Evolutionary conservation across 2,888 invertebrate species (phyloP).

Genomic region (Seira musarum): DNA sequence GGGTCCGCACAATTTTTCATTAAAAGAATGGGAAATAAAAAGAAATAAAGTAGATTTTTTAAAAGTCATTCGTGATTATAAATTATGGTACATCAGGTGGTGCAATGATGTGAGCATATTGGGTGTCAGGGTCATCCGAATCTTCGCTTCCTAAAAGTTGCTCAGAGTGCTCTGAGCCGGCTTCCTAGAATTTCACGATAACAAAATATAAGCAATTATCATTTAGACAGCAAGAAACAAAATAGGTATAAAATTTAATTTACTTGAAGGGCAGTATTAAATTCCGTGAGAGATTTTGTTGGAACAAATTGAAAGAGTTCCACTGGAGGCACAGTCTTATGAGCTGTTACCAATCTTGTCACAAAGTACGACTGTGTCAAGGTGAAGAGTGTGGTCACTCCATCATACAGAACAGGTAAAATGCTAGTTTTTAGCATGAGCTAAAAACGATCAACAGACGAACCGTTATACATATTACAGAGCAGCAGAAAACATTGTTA

Average conservation of each 20-base stretch:
- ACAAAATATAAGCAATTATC: too few species aligned
- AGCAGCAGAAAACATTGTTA: slow-evolving; percentile 12
- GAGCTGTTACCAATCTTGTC: slow-evolving; percentile 89
- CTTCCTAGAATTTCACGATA: slow-evolving; percentile 79
- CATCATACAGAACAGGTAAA: slow-evolving; percentile 84
- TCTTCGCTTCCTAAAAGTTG: slow-evolving; percentile 77
- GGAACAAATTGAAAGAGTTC: slow-evolving; percentile 90
- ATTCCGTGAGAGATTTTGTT: slow-evolving; percentile 88
- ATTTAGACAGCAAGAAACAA: background rate
- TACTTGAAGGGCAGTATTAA: slow-evolving; percentile 89
- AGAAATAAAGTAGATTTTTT: slow-evolving; percentile 16
- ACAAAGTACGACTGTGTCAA: slow-evolving; percentile 91
- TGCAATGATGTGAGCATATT: slow-evolving; percentile 72
- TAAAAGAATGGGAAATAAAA: too few species aligned
- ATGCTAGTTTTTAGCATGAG: slow-evolving; percentile 91
- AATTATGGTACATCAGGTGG: slow-evolving; percentile 69
- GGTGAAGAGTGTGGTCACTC: slow-evolving; percentile 82
- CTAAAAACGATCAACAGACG: slow-evolving; percentile 61
- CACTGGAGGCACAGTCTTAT: slow-evolving; percentile 90
- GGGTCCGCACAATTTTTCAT: background rate
- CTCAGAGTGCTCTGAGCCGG: slow-evolving; percentile 87
- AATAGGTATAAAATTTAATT: background rate
- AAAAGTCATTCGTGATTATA: too few species aligned
- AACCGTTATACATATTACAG: slow-evolving; percentile 17
- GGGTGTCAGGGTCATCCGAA: slow-evolving; percentile 86